These are phyloP conservation scores for Malurus splendens DNA, from an alignment of 2,797 vertebrate genomes.

Conservation along the genomic window DNA sequence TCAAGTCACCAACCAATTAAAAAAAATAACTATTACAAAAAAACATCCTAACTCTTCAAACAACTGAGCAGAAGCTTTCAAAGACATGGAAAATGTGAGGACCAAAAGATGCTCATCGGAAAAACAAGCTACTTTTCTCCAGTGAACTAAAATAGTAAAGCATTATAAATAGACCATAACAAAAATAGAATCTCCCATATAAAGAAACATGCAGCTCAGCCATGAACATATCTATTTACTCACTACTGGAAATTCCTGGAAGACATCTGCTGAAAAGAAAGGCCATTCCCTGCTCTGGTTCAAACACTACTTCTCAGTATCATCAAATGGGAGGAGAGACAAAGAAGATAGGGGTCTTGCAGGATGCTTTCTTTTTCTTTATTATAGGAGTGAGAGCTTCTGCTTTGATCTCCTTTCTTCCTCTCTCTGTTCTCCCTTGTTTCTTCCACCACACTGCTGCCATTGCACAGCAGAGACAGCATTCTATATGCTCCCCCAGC, in stretches of 20 bases:
- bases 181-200: constrained; percentile 38
- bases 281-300: not conserved
- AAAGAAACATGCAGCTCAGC: not conserved
- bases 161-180: constrained; percentile 13
- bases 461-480: not conserved
- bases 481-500: rapidly evolving
- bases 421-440: not conserved
- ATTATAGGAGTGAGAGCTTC: not conserved
- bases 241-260: constrained; percentile 11
- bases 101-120: not conserved
- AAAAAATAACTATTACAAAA: not conserved
- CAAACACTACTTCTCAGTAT: not conserved
- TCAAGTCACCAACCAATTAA: not conserved
- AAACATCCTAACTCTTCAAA: not conserved
- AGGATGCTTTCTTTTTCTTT: not conserved
- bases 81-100: not conserved
- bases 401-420: not conserved
- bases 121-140: not conserved
- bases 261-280: not conserved
- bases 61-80: not conserved
- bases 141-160: not conserved
- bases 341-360: not conserved
- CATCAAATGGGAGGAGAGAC: not conserved
- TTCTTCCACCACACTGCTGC: not conserved
- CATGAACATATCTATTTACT: not conserved